phyloP scores from a whole-genome alignment of 2,888 invertebrate species.

The Alsophila aescularia region DNA sequence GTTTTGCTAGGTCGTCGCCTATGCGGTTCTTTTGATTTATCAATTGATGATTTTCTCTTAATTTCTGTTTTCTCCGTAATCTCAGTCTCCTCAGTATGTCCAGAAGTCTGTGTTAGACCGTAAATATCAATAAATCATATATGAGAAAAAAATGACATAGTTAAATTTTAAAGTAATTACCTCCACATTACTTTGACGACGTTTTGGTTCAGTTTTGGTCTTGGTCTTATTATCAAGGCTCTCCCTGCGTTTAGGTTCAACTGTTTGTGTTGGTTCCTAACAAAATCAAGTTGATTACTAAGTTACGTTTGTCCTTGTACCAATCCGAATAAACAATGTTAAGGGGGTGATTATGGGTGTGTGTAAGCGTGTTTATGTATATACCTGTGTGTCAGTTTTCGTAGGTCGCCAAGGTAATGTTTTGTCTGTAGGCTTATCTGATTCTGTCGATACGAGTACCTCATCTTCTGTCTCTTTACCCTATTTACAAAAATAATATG shows the following conservation, averaged over 20 bases:
- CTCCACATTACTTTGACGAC: constrained; percentile 58
- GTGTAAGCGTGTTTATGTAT: constrained; percentile 43
- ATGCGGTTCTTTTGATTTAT: constrained; percentile 50
- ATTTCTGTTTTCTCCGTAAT: constrained; percentile 45
- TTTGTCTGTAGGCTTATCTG: constrained; percentile 73
- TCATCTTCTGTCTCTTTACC: constrained; percentile 66
- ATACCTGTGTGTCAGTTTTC: constrained; percentile 68
- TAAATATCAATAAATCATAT: constrained; percentile 9
- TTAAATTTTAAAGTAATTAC: constrained; percentile 41
- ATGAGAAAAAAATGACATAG: no score
- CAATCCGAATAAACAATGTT: constrained; percentile 14
- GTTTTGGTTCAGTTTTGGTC: constrained; percentile 37
- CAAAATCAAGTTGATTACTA: constrained; percentile 31
- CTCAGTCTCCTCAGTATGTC: constrained; percentile 44
- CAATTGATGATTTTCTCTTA: constrained; percentile 47
- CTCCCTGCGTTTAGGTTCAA: constrained; percentile 59
- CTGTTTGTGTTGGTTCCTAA: constrained; percentile 59
- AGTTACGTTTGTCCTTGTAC: not conserved
- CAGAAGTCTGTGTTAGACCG: constrained; percentile 45
- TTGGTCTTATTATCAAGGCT: constrained; percentile 48
- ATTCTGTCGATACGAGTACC: constrained; percentile 40
- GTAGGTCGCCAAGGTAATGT: constrained; percentile 74
- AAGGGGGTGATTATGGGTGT: constrained; percentile 27
- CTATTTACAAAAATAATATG: constrained; percentile 69
- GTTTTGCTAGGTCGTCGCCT: constrained; percentile 51